Evolutionary conservation across 2,888 invertebrate genomes (phyloP), one percentile per base, ranked within the genome.

Genomic region (Plutella xylostella): DNA sequence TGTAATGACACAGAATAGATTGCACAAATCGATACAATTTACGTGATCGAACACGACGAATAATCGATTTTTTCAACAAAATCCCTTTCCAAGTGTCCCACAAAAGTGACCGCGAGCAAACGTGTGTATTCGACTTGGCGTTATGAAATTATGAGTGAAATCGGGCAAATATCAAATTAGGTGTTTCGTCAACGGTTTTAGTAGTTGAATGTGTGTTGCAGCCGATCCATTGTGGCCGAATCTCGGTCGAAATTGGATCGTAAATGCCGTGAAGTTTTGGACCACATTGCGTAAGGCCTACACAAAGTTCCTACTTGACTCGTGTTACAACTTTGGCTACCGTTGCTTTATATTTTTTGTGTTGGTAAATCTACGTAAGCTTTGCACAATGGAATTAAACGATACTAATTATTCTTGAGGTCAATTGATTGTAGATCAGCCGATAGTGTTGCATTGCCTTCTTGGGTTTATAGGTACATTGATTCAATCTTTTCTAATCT

Each of bases 11-110:
- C 60, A 43, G 66, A 68, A 68, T 67, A 69, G 72, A 76, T 80
- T 80, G 76, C 79, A 60, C 63, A 74, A 79, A 77, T 77, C 69
- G 64, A 61, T 71, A n/a, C n/a, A 70, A 75, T 80, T 79, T 78
- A 78, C 75, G 71, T 70, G 68, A 66, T 68, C 72, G 66, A 72
- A 67, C 65, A 34, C 19, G 57, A 55, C 58, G 61, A 57, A 67
- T 72, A 73, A 77, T 77, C 63, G 75, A 68, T 61, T 53, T 51
- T 31, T 45, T 33, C 39, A 51, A 28, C 20, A 43, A 42, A 43
- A 43, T 72, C 71, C 70, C 70, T 69, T 64, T 65, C 61, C 57
- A 60, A 54, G 47, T 64, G 63, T 52, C 61, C 62, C 57, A 62
- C 66, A 68, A 65, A 63, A 15, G 11, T 28, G 40, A 25, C 43